These are phyloP conservation scores for Pantherophis vulpinus DNA, from an alignment of 2,797 vertebrate genomes.

Conservation along the genomic window DNA sequence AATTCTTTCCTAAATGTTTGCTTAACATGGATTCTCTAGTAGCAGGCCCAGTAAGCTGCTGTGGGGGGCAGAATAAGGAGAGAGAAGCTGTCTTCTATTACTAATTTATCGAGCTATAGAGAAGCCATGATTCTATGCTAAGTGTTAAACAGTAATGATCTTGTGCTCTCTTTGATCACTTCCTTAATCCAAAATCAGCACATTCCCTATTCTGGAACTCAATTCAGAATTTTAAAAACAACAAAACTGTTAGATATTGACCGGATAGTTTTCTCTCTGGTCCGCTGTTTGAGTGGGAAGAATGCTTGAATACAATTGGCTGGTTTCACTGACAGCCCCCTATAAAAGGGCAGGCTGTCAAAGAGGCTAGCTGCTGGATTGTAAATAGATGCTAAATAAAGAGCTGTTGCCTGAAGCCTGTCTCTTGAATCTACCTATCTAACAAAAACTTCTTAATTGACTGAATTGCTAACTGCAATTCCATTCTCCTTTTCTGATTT, in stretches of 20 bases:
- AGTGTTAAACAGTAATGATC: background rate
- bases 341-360: too few relatives aligned
- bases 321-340: too few relatives aligned
- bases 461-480: background rate
- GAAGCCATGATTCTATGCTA: background rate
- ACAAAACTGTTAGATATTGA: too few relatives aligned
- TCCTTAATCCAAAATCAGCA: background rate
- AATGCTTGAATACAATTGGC: too few relatives aligned
- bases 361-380: too few relatives aligned
- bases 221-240: background rate
- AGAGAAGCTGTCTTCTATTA: background rate
- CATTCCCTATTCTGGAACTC: slow-evolving; percentile 5
- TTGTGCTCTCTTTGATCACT: background rate
- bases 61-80: background rate
- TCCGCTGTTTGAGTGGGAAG: too few relatives aligned
- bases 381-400: too few relatives aligned
- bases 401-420: too few relatives aligned
- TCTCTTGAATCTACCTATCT: too few relatives aligned
- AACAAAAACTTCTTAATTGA: background rate
- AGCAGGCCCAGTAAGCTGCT: background rate
- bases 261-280: too few relatives aligned
- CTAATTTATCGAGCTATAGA: background rate
- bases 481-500: background rate
- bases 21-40: slow-evolving; percentile 7
- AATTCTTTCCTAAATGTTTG: background rate